Evolutionary conservation across 2,113 vertebrate genomes (phyloP).

Genomic region (Bungarus multicinctus): DNA sequence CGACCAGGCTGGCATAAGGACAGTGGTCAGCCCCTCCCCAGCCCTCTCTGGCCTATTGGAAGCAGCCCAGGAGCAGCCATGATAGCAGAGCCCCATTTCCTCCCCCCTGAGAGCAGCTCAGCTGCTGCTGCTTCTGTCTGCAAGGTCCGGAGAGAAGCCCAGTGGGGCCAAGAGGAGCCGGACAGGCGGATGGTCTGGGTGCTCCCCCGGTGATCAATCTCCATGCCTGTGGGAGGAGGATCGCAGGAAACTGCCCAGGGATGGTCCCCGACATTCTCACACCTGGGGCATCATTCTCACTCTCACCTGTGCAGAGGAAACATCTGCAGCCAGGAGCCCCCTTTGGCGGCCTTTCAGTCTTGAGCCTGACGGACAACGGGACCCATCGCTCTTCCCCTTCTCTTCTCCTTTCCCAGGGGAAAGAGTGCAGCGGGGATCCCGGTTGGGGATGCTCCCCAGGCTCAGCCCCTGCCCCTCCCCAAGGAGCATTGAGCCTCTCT

Average conservation of each 20-base stretch:
- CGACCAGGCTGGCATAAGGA: neutral
- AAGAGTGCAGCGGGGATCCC: neutral
- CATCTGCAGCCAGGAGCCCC: neutral
- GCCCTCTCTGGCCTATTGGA: neutral
- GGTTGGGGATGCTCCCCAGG: neutral
- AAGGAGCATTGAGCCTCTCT: neutral
- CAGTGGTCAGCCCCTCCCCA: neutral
- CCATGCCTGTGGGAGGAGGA: neutral
- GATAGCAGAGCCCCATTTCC: neutral
- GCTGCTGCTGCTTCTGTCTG: neutral
- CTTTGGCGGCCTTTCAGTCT: neutral
- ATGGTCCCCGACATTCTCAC: neutral
- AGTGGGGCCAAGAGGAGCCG: neutral
- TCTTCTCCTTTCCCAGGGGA: neutral
- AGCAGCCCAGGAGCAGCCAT: neutral
- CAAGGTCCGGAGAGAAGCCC: neutral
- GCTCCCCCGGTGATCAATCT: neutral
- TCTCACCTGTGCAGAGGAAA: neutral
- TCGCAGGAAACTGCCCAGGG: neutral
- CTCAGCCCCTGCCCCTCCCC: neutral
- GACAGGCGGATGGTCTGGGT: fast-evolving
- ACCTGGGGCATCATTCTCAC: fast-evolving
- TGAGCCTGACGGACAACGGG: neutral
- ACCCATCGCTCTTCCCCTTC: neutral
- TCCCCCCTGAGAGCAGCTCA: neutral